Evolutionary conservation across 2,888 invertebrate species (phyloP), one percentile per base, ranked within the genome.

Genomic region (Cinara cedri): DNA sequence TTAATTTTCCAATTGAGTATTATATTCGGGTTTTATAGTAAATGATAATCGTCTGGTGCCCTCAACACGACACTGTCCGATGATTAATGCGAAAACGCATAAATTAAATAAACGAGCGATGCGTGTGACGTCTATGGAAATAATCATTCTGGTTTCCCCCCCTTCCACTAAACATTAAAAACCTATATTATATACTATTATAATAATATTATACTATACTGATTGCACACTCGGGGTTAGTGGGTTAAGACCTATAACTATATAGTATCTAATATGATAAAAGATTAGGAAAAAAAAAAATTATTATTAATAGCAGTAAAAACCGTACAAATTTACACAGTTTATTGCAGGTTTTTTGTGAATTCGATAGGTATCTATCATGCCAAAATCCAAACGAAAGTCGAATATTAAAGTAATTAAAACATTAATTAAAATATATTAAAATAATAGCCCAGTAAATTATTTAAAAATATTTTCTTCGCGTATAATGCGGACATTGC

Each of bases 71-170:
- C 34, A 34, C 34, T 34, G 34, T 34, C n/a, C 24, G 26, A 60
- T 26, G 24, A 60, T 26, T 26, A 44, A 13, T 34, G 34, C 34
- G 34, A 34, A 3, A 34, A 34, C 34, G 34, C 34, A 34, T 34
- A 34, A 34, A 34, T 34, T 34, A 34, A 34, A 34, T 34, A 34
- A 34, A 34, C 34, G 34, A 34, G 6, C 34, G 34, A 34, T 34
- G 42, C 19, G 44, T 26, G 44, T 63, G 63, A 63, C 63, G 63
- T 63, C 63, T 42, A 42, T 42, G 19, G 19, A 63, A 63, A 42
- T 63, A 42, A 63, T 63, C 63, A 19, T 42, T 44, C 8, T 19
- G 60, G 26, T 26, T 60, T 26, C 16, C 6, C 6, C 6, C 6
- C 6, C 6, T 34, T 34, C 6, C 6, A 34, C 34, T n/a, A 34